Base-by-base conservation (phyloP, 2,888 invertebrate genomes). In the Trissoscelio sp. region DNA sequence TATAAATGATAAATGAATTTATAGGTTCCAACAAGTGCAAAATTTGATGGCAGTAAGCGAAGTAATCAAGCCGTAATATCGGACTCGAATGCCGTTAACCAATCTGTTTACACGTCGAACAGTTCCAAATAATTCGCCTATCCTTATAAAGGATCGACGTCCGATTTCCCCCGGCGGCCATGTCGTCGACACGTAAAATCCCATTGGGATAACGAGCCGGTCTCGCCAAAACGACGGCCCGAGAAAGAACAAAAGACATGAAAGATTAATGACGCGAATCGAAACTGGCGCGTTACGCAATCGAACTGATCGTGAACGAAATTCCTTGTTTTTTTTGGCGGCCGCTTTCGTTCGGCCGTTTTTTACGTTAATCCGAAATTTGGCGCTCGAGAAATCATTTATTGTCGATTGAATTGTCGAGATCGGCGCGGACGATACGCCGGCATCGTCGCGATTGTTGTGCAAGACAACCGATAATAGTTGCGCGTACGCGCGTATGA, bases 401-500 rank as follows among this genome's bases (percentile, higher is more conserved):
- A 66, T 66, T 51, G 66, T 44, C 44, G 72, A 81, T 81, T 81
- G 80, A 81, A 75, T 81, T 75, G 80, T 81, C 72, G 53, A 81
- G 75, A 80, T 80, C 55, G 55, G 24, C 22, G 24, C 12, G 42
- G 62, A 64, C 64, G 74, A 80, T 80, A 80, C 55, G 34, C 24
- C 42, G 70, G 67, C 69, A 58, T 79, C 70, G 64, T 70, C 80
- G 66, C 70, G 39, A 66, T 72, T 64, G 66, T 81, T 75, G 67
- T 46, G 80, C 64, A 66, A 75, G 62, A 57, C 70, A 44, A 14
- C 53, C 66, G 70, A 75, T 75, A 75, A 81, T 75, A 72, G 75
- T 80, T 75, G 80, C 70, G 55, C 28, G 75, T 75, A 78, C 67
- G 84, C 82, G 51, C 28, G 75, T 84, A 88, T 88, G 88, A 89